phyloP scores from a whole-genome alignment of 2,113 vertebrate species.

The Naja naja region DNA sequence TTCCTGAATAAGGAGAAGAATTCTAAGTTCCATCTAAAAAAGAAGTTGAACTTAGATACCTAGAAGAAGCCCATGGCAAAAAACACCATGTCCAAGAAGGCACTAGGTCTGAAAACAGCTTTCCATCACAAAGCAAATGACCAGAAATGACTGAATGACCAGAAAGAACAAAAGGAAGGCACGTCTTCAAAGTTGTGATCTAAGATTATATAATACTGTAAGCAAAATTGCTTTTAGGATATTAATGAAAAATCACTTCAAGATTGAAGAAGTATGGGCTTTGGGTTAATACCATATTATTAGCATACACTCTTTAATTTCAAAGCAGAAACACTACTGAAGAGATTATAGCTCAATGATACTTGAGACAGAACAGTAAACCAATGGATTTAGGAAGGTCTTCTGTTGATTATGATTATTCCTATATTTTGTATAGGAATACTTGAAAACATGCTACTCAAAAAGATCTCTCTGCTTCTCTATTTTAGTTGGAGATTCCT shows the following conservation, averaged over 20 bases:
- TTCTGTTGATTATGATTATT: neutral
- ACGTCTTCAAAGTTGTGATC: neutral
- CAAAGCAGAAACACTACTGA: neutral
- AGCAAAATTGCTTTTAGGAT: neutral
- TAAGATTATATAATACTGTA: neutral
- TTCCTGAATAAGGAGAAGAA: neutral
- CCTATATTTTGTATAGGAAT: neutral
- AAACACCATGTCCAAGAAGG: neutral
- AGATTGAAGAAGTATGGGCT: neutral
- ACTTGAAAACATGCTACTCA: neutral
- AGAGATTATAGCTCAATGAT: neutral
- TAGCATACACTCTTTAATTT: neutral
- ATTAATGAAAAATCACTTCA: neutral
- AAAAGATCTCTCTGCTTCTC: slow-evolving; percentile 1
- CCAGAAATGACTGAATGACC: neutral
- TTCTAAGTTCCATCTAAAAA: neutral
- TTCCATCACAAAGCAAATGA: neutral
- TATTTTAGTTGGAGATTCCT: neutral
- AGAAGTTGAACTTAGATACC: neutral
- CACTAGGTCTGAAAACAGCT: neutral
- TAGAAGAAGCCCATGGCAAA: neutral
- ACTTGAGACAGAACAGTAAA: slow-evolving; percentile 25
- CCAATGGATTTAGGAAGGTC: neutral
- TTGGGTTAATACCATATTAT: neutral
- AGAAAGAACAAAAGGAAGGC: neutral